Evolutionary conservation across 1,140 invertebrate species (phyloP).

Genomic region (Anoplolepis gracilipes): DNA sequence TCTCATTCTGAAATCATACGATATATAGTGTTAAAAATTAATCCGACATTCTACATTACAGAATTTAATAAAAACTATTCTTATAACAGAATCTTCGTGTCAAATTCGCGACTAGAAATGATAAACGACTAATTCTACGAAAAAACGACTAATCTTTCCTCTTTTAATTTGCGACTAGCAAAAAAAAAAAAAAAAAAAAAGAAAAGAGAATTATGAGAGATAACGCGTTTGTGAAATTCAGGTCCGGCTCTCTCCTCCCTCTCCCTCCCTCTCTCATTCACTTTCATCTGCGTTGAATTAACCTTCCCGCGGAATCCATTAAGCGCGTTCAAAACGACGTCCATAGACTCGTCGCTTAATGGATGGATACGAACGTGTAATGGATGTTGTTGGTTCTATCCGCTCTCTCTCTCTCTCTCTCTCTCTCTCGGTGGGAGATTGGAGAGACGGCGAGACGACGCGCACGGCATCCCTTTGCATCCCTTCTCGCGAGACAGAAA

Average conservation of each 20-base stretch:
- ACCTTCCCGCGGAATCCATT: constrained; percentile 55
- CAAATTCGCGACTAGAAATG: not conserved
- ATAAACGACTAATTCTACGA: not conserved
- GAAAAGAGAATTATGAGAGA: not conserved
- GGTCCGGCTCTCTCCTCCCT: constrained; percentile 1
- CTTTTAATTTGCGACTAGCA: not conserved
- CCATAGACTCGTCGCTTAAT: constrained; percentile 56
- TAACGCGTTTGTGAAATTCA: constrained; percentile 35
- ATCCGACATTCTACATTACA: not conserved
- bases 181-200: no score
- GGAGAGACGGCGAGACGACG: not conserved
- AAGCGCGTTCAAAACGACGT: constrained; percentile 52
- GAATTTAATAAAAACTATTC: not conserved
- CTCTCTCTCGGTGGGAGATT: not conserved
- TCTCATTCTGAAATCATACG: not conserved
- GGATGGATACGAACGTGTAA: constrained; percentile 56
- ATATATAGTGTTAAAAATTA: not conserved
- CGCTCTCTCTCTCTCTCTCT: not conserved
- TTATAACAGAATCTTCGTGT: not conserved
- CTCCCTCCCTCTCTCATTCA: constrained; percentile 7
- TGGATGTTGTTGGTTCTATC: constrained; percentile 52
- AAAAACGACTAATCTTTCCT: not conserved
- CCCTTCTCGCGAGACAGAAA: constrained; percentile 15
- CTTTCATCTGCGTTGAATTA: constrained; percentile 59
- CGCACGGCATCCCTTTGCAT: not conserved